These are phyloP conservation scores for Palaemon carinicauda DNA, from an alignment of 1,140 invertebrate species.

Conservation along the genomic window DNA sequence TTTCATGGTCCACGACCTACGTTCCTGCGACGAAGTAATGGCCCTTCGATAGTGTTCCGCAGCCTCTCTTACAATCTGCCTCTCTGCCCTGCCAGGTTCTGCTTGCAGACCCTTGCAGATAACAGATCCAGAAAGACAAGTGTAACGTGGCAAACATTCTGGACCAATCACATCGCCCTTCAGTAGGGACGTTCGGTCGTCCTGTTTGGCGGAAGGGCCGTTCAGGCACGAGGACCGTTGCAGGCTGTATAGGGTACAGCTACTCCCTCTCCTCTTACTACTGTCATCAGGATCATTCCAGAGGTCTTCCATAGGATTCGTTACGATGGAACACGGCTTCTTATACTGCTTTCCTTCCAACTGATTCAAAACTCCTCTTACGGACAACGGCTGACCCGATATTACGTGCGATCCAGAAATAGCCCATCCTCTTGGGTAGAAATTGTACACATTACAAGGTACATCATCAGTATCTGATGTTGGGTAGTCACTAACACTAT, in stretches of 20 bases:
- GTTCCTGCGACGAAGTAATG: constrained; percentile 16
- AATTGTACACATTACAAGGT: constrained; percentile 23
- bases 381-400: constrained; percentile 42
- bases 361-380: constrained; percentile 17
- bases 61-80: constrained; percentile 40
- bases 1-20: constrained; percentile 13
- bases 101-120: constrained; percentile 10
- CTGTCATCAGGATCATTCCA: constrained; percentile 25
- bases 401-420: constrained; percentile 29
- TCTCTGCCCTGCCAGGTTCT: constrained; percentile 14
- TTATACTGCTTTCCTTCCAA: neutral
- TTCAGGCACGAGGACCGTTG: constrained; percentile 18
- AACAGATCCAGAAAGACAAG: neutral
- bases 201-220: neutral
- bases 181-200: constrained; percentile 14
- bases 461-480: constrained; percentile 45
- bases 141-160: constrained; percentile 9
- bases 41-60: constrained; percentile 42
- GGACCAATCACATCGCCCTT: neutral
- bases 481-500: constrained; percentile 44
- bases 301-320: constrained; percentile 41
- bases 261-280: neutral
- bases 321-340: constrained; percentile 31
- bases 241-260: neutral
- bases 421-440: constrained; percentile 47